Evolutionary conservation across 2,888 invertebrate species (phyloP).

Genomic region (Galeopsomyia nigrocyanea): DNA sequence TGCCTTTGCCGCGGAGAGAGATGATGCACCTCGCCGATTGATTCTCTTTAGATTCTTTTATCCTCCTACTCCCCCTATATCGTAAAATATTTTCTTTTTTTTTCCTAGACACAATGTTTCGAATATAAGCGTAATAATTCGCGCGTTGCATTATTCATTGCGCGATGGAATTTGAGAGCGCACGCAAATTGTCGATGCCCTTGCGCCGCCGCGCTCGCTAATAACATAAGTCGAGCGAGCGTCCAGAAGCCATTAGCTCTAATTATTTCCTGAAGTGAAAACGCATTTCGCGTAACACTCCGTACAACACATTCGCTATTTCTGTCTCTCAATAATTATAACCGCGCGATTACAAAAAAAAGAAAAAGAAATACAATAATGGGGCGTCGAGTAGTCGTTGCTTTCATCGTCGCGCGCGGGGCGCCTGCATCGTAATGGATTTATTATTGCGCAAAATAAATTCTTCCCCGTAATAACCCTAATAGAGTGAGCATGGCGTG

Average conservation of each 20-base stretch:
- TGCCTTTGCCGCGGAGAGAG: conserved; percentile 4
- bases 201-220: not conserved
- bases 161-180: not conserved
- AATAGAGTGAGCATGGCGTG: conserved; percentile 66
- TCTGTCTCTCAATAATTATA: conserved; percentile 21
- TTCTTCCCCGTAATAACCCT: conserved; percentile 66
- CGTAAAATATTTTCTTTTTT: too few species aligned
- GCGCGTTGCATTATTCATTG: conserved; percentile 23
- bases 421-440: conserved; percentile 63
- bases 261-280: conserved; percentile 42
- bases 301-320: conserved; percentile 3
- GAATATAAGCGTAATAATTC: not conserved
- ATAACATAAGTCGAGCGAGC: conserved; percentile 25
- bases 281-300: conserved; percentile 3
- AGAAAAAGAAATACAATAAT: conserved; percentile 17
- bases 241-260: conserved; percentile 34
- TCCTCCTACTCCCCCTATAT: not conserved
- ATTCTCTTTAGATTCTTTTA: conserved; percentile 43
- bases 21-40: conserved; percentile 24
- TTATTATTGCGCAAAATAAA: conserved; percentile 69
- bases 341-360: conserved; percentile 5
- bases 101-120: too few species aligned
- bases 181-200: conserved; percentile 26
- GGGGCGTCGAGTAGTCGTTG: not conserved
- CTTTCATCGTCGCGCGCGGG: conserved; percentile 42